Conservation (phyloP, 2,797 vertebrate genomes). For the Syncerus caffer region DNA sequence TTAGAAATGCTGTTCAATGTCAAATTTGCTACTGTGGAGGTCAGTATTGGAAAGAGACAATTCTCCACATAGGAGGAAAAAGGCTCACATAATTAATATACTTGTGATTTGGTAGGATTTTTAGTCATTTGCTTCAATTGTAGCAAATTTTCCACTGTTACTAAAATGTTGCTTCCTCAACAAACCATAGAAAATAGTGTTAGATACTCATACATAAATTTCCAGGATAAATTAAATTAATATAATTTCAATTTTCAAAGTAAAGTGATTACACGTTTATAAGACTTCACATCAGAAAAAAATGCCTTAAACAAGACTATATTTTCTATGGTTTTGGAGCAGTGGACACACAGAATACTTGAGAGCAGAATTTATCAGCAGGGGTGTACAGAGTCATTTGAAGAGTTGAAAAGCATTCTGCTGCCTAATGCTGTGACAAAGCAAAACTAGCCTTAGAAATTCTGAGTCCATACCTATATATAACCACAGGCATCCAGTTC, state of each 20-base stretch:
- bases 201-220: neutral
- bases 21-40: neutral
- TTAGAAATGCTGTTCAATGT: neutral
- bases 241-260: neutral
- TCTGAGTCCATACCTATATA: neutral
- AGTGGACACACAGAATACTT: neutral
- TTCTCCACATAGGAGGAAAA: neutral
- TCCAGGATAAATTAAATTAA: slow-evolving; percentile 3
- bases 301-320: neutral
- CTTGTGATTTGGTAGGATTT: neutral
- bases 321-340: neutral
- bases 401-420: neutral
- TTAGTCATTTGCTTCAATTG: slow-evolving; percentile 12
- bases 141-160: neutral
- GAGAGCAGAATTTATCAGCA: neutral
- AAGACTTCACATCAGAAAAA: neutral
- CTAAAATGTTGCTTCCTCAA: slow-evolving; percentile 42
- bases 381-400: neutral
- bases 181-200: neutral
- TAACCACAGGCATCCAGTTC: neutral
- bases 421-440: neutral
- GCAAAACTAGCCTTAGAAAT: slow-evolving; percentile 29
- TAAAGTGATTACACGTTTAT: neutral
- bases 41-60: neutral
- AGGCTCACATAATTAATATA: slow-evolving; percentile 3